phyloP scores from a whole-genome alignment of 2,888 invertebrate genomes.

The Polylopha cassiicola region DNA sequence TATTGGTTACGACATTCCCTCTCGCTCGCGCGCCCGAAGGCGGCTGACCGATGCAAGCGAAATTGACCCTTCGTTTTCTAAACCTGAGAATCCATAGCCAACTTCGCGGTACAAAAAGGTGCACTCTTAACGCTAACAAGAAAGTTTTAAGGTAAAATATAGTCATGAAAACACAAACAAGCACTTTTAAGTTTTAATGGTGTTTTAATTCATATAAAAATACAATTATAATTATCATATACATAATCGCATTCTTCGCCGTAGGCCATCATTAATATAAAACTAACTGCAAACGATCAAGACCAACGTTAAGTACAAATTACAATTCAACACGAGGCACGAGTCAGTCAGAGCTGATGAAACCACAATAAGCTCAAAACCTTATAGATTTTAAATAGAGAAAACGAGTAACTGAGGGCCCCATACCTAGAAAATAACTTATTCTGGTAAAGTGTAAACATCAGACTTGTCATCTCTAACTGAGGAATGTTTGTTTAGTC shows the following conservation, averaged over 20 bases:
- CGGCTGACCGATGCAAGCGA: too few species aligned
- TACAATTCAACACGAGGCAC: conserved; percentile 45
- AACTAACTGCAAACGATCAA: conserved; percentile 51
- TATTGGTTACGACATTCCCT: too few species aligned
- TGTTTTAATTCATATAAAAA: conserved; percentile 73
- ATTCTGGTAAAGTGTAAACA: too few species aligned
- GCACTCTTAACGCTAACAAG: too few species aligned
- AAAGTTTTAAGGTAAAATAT: too few species aligned
- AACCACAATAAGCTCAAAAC: conserved; percentile 33
- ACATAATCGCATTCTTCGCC: conserved; percentile 63
- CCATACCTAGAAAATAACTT: conserved; percentile 7
- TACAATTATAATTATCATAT: conserved; percentile 68
- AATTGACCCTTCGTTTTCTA: too few species aligned
- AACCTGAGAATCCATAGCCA: too few species aligned
- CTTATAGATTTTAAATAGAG: conserved; percentile 21
- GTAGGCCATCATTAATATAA: conserved; percentile 54
- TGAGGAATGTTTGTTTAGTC: conserved; percentile 13
- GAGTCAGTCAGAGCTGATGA: conserved; percentile 48
- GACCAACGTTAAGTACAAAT: conserved; percentile 58
- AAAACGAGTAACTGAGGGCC: conserved; percentile 15
- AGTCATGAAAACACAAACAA: conserved; percentile 42
- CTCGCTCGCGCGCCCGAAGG: too few species aligned
- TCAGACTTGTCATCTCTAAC: conserved; percentile 20
- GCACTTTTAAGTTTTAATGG: conserved; percentile 34
- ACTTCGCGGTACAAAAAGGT: too few species aligned